Conservation (phyloP, 2,113 vertebrate genomes). For the Origma solitaria region DNA sequence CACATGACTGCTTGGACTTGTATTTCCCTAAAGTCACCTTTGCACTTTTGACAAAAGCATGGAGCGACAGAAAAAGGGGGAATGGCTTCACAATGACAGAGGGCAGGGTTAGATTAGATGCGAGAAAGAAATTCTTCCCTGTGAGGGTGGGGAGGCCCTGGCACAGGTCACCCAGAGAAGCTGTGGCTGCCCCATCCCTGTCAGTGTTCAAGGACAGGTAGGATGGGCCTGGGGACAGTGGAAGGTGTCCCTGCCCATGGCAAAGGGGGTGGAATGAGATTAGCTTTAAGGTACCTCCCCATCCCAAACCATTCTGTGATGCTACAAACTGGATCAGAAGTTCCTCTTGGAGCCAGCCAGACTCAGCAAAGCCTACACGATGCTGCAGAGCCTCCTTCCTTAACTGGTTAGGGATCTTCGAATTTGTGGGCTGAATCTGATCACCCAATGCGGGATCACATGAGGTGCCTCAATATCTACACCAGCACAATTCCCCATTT, state of each 20-base stretch:
- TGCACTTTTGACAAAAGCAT: neutral
- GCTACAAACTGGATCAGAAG: neutral
- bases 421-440: neutral
- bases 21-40: neutral
- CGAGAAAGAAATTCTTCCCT: too few relatives aligned
- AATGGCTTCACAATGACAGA: neutral
- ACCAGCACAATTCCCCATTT: neutral
- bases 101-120: too few relatives aligned
- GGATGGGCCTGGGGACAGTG: fast-evolving
- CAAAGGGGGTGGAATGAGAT: neutral
- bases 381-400: neutral
- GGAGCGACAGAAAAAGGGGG: neutral
- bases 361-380: neutral
- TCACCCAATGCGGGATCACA: neutral
- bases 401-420: neutral
- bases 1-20: neutral
- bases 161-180: too few relatives aligned
- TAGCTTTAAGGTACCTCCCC: neutral
- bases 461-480: neutral
- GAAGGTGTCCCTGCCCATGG: neutral
- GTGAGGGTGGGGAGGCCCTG: too few relatives aligned
- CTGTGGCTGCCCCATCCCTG: neutral
- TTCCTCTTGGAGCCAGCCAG: neutral
- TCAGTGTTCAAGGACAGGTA: neutral
- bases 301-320: neutral